These are phyloP conservation scores for Rhabdomys pumilio DNA, from an alignment of 2,797 vertebrate species.

Conservation along the genomic window DNA sequence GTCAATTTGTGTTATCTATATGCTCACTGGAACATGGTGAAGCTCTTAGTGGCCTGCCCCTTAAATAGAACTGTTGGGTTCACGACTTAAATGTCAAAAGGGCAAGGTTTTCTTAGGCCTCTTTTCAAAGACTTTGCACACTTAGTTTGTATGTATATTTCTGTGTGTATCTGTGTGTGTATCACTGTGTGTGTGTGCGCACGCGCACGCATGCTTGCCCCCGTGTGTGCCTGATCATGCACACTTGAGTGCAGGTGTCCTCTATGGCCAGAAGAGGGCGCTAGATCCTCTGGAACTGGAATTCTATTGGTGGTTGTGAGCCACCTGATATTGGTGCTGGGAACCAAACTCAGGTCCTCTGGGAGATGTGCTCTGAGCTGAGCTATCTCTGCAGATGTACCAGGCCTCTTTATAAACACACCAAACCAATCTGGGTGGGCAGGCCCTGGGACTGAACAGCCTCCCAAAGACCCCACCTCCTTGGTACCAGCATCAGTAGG, in stretches of 20 bases:
- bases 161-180: background rate
- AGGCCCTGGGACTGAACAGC: too few relatives aligned
- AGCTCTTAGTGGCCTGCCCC: background rate
- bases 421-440: too few relatives aligned
- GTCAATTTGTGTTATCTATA: background rate
- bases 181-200: too few relatives aligned
- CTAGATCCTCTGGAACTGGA: too few relatives aligned
- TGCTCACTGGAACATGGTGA: background rate
- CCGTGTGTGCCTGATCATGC: too few relatives aligned
- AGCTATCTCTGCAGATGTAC: background rate
- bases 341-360: background rate
- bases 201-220: too few relatives aligned
- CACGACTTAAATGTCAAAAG: background rate
- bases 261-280: background rate
- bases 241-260: background rate
- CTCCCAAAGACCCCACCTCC: background rate
- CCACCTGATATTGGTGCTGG: background rate
- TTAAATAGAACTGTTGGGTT: background rate
- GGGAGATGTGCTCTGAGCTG: background rate
- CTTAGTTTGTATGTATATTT: background rate
- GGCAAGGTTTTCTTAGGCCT: background rate
- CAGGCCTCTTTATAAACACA: background rate
- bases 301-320: background rate
- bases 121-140: background rate
- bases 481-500: too few relatives aligned